A percentile compares a stretch with the other conserved stretches of the same genome.
Evolutionary conservation across 2,888 invertebrate genomes (phyloP).

Genomic region (Caenorhabditis uteleia): DNA sequence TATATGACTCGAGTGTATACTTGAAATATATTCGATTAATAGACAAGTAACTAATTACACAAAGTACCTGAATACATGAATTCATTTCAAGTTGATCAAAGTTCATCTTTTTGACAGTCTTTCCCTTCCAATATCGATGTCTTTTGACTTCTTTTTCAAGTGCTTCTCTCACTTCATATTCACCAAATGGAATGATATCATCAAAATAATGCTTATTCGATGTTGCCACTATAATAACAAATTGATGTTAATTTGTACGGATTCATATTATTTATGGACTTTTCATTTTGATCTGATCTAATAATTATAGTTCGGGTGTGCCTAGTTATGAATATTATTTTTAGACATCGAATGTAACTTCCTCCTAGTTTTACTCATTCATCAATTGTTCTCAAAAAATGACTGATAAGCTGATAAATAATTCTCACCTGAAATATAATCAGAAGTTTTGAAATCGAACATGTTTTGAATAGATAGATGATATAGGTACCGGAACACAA

Average conservation of each 20-base stretch:
- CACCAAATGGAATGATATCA: slow-evolving; percentile 60
- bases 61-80: slow-evolving; percentile 52
- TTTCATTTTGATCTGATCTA: not conserved
- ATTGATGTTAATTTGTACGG: not conserved
- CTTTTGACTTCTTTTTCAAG: slow-evolving; percentile 50
- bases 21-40: no score
- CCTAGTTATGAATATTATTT: no score
- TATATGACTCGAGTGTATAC: slow-evolving; percentile 68
- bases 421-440: no score
- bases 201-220: slow-evolving; percentile 56
- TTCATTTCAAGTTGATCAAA: slow-evolving; percentile 61
- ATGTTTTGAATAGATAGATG: no score
- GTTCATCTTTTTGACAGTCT: slow-evolving; percentile 63
- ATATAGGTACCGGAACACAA: no score
- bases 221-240: slow-evolving; percentile 25
- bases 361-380: no score
- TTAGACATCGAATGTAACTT: no score
- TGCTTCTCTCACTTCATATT: slow-evolving; percentile 66
- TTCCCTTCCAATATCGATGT: slow-evolving; percentile 55
- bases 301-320: no score
- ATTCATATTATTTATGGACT: not conserved
- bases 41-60: no score
- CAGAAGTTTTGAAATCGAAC: no score
- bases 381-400: no score
- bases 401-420: no score